Evolutionary conservation across 1,140 invertebrate species (phyloP), one percentile per base, ranked within the genome.

Genomic region (Tyrophagus putrescentiae): DNA sequence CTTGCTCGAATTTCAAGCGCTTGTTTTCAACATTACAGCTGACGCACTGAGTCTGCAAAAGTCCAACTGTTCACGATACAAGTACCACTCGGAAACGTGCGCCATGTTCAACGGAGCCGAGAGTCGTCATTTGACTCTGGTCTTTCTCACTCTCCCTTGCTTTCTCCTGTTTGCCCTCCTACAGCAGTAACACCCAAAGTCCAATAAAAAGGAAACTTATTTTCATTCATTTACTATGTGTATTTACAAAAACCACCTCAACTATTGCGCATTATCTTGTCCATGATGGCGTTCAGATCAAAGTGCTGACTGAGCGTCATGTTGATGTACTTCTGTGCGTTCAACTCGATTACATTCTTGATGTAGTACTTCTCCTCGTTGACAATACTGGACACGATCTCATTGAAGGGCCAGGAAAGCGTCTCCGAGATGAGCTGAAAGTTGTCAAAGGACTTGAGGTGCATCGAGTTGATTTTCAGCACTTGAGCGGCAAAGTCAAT

Each of bases 381-480:
- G 2, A 54, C 52, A 33, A 54, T 54, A 3, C 3, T 54, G 16
- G 52, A 54, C n/a, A 54, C 52, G 21, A 54, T 31, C 27, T 54
- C 52, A 25, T 54, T 54, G 28, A 54, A 54, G 18, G 52, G 52
- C 52, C 52, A 54, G n/a, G 52, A 27, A 4, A 54, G 28, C 25
- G 52, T 9, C 27, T 54, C 52, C n/a, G 52, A 54, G 3, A 31
- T 11, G 13, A 54, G 13, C 3, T 13, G 4, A 54, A 54, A 54
- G 25, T 54, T 32, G 2, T 32, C 52, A 32, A 54, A 54, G 3
- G 52, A 54, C 39, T 54, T 54, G 9, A 54, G 16, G 11, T 31
- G 52, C 1, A 54, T 27, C 39, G 52, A 54, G 27, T 54, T 54
- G 3, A 27, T 54, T 11, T 27, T 27, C 27, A 54, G 27, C 3